phyloP scores from a whole-genome alignment of 2,888 invertebrate genomes.

The Galerucella nymphaeae region DNA sequence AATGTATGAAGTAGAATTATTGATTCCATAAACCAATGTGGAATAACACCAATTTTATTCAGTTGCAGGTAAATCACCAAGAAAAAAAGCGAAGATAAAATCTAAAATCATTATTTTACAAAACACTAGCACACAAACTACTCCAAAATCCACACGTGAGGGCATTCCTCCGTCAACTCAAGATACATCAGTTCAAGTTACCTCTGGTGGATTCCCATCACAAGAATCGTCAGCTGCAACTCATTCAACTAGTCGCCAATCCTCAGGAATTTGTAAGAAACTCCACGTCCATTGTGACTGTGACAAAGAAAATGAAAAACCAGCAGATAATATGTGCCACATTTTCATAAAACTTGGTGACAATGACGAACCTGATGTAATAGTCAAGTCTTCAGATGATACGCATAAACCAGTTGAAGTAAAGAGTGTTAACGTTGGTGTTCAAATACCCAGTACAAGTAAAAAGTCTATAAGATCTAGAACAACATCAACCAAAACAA shows the following conservation, averaged over 20 bases:
- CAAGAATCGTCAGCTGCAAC: not conserved
- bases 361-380: slow-evolving; percentile 54
- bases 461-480: slow-evolving; percentile 11
- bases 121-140: slow-evolving; percentile 62
- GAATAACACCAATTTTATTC: not conserved
- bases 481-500: not conserved
- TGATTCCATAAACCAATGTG: too few species aligned
- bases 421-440: slow-evolving; percentile 13
- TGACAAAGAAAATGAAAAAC: slow-evolving; percentile 40
- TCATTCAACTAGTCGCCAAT: not conserved
- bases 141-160: slow-evolving; percentile 51
- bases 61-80: slow-evolving; percentile 34
- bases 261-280: slow-evolving; percentile 29
- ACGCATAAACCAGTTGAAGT: not conserved
- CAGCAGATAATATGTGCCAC: slow-evolving; percentile 57
- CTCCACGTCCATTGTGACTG: slow-evolving; percentile 50
- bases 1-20: too few species aligned
- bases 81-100: slow-evolving; percentile 45
- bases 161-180: not conserved
- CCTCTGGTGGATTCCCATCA: not conserved
- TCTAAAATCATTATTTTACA: slow-evolving; percentile 53
- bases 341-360: slow-evolving; percentile 61
- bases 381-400: slow-evolving; percentile 3
- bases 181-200: slow-evolving; percentile 8
- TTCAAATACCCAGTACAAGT: slow-evolving; percentile 21